These are phyloP conservation scores for Charaxes varanes DNA, from an alignment of 1,140 invertebrate species.

Conservation along the genomic window DNA sequence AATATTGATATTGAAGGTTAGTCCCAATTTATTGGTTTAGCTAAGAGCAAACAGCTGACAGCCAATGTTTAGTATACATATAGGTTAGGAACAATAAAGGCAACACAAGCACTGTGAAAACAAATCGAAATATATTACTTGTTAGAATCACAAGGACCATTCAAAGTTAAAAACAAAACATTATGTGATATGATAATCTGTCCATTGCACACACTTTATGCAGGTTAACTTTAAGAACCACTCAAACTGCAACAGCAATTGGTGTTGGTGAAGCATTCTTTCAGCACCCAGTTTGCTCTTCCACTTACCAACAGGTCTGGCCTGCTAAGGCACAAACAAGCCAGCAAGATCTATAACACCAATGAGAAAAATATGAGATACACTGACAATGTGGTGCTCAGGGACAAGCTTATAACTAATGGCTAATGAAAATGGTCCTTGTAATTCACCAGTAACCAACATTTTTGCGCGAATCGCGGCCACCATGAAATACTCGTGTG, in stretches of 20 bases:
- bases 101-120: constrained; percentile 22
- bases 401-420: constrained; percentile 42
- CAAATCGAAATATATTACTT: constrained; percentile 13
- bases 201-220: constrained; percentile 67
- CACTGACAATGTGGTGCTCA: constrained; percentile 60
- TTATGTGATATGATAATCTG: constrained; percentile 39
- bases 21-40: constrained; percentile 3
- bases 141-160: constrained; percentile 74
- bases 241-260: constrained; percentile 61
- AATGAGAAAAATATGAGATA: constrained; percentile 63
- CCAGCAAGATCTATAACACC: constrained; percentile 80
- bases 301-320: constrained; percentile 80
- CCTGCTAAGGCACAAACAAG: constrained; percentile 81
- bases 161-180: constrained; percentile 60
- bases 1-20: constrained; percentile 23
- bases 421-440: constrained; percentile 65
- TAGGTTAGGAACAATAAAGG: constrained; percentile 20
- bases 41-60: constrained; percentile 4
- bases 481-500: constrained; percentile 34
- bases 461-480: constrained; percentile 67
- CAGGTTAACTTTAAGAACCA: constrained; percentile 61
- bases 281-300: constrained; percentile 54
- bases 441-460: constrained; percentile 62
- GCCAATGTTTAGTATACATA: constrained; percentile 10
- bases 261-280: constrained; percentile 57